Conservation (phyloP, 2,888 invertebrate genomes). For the Cerceris ruficornis region DNA sequence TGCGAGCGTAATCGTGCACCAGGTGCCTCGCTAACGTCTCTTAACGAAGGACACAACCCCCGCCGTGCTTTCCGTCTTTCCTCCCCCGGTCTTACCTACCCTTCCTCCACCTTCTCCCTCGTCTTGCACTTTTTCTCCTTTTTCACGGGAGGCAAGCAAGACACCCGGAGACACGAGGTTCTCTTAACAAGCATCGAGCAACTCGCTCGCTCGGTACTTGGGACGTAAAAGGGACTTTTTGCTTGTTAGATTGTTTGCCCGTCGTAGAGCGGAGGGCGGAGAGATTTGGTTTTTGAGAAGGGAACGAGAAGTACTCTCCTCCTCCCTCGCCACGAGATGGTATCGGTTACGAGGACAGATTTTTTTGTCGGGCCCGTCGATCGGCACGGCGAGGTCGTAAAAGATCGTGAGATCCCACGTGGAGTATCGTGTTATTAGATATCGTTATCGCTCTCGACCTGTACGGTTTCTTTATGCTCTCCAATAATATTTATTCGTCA, state of each 20-base stretch:
- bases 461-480: not conserved
- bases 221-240: slow-evolving; percentile 69
- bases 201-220: slow-evolving; percentile 53
- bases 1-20: slow-evolving; percentile 78
- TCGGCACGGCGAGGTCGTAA: slow-evolving; percentile 39
- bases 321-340: slow-evolving; percentile 36
- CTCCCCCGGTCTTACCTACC: slow-evolving; percentile 26
- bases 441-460: slow-evolving; percentile 19
- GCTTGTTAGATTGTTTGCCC: slow-evolving; percentile 77
- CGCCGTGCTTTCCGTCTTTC: slow-evolving; percentile 52
- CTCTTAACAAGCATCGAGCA: slow-evolving; percentile 74
- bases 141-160: slow-evolving; percentile 24
- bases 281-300: slow-evolving; percentile 52
- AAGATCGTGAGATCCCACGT: slow-evolving; percentile 48
- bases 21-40: slow-evolving; percentile 78
- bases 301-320: slow-evolving; percentile 9
- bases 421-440: slow-evolving; percentile 33
- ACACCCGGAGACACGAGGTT: slow-evolving; percentile 40
- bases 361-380: slow-evolving; percentile 41
- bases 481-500: slow-evolving; percentile 39
- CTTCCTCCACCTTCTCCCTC: not conserved
- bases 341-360: slow-evolving; percentile 6
- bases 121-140: slow-evolving; percentile 27
- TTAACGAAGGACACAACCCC: slow-evolving; percentile 78
- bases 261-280: slow-evolving; percentile 41